Conservation (phyloP, 2,888 invertebrate species). For the Agrotis exclamationis region DNA sequence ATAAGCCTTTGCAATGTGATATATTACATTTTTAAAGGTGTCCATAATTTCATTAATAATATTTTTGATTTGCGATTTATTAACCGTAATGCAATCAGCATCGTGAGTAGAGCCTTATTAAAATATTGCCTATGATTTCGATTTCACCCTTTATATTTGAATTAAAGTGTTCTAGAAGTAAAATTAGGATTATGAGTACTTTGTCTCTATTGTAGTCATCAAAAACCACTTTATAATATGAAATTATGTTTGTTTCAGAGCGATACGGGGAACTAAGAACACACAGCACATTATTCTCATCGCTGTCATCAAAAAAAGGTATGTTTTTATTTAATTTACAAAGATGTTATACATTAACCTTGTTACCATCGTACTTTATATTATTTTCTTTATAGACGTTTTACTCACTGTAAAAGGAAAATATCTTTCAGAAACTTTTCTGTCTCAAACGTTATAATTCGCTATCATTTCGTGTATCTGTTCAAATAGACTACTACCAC, state of each 20-base stretch:
- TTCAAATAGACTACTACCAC: not conserved
- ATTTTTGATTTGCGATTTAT: too few species aligned
- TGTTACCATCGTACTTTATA: slow-evolving; percentile 32
- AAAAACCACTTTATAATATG: slow-evolving; percentile 27
- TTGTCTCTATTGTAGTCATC: not conserved
- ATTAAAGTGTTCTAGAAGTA: too few species aligned
- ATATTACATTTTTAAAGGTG: too few species aligned
- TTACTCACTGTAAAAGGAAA: slow-evolving; percentile 6
- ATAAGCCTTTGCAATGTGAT: too few species aligned
- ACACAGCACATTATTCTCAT: slow-evolving; percentile 95
- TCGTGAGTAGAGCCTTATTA: too few species aligned
- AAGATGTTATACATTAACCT: slow-evolving; percentile 49
- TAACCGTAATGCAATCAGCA: too few species aligned
- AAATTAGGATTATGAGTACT: too few species aligned
- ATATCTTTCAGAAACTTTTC: not conserved
- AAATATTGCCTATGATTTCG: too few species aligned
- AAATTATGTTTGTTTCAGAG: slow-evolving; percentile 90
- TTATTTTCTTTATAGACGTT: slow-evolving; percentile 17
- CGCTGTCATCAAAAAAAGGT: slow-evolving; percentile 97
- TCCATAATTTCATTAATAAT: too few species aligned
- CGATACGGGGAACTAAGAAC: slow-evolving; percentile 94
- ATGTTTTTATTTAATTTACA: slow-evolving; percentile 72
- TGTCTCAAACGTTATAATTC: not conserved
- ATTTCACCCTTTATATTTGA: too few species aligned
- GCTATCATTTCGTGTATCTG: not conserved